Evolutionary conservation across 2,113 vertebrate species (phyloP), one percentile per base, ranked within the genome.

Genomic region (Oplegnathus fasciatus): DNA sequence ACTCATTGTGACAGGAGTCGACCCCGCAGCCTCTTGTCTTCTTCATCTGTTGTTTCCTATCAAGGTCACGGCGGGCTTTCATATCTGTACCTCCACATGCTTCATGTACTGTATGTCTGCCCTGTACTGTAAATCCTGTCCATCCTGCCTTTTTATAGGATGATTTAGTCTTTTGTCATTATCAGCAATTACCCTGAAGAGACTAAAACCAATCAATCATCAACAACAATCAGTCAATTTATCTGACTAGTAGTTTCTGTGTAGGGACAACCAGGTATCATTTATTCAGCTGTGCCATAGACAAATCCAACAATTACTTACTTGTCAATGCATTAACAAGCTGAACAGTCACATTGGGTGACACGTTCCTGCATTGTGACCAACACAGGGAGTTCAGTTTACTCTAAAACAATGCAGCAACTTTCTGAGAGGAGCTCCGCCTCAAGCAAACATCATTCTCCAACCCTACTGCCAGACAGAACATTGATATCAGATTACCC

Each of bases 1-100:
- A 87, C 67, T 90, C 79, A 84, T 3, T 24, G 78, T 82, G 86
- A 85, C 77, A 40, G 62, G 18, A 32, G 57, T 62, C 48, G 2
- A 55, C 34, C 26, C 52, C 11, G 5, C 22, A 82, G 74, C 74
- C 46, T 78, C 65, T 42, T 26, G 34, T 78, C 52, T 32, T 74
- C 65, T 61, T 84, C 73, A 55, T 83, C 67, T 61, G 65, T 69
- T 87, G 55, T 24, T 26, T 50, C 26, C n/a, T 26, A 10, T 74
- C 62, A 70, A 70, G 75, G 54, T 32, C 24, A 32, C 11, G 1
- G 26, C 4, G 13, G 54, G 57, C 32, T 48, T 44, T 50, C n/a
- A 32, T 42, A 37, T 64, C 50, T 30, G 18, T 54, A 34, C 54
- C 37, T 28, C 26, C 26, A 4, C 6, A 4, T 11, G 54, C 55